Conservation (phyloP, 2,113 vertebrate genomes). For the Irena cyanogastra region DNA sequence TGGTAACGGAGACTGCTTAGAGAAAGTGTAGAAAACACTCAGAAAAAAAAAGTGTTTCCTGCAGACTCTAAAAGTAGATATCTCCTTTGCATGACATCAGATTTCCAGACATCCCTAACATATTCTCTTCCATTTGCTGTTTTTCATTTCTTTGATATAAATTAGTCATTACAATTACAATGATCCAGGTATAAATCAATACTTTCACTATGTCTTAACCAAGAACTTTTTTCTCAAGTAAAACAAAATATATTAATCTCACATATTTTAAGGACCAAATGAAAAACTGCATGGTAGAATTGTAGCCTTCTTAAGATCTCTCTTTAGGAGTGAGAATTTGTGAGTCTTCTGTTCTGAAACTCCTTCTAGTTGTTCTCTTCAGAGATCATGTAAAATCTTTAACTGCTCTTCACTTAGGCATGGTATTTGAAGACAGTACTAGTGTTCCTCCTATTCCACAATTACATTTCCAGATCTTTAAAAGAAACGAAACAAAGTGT, state of each 20-base stretch:
- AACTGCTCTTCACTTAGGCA: neutral
- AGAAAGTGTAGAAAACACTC: neutral
- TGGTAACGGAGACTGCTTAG: neutral
- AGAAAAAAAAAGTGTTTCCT: neutral
- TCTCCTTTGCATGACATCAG: neutral
- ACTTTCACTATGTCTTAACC: neutral
- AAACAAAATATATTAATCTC: neutral
- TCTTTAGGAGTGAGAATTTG: neutral
- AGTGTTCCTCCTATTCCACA: neutral
- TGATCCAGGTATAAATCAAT: neutral
- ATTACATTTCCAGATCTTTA: neutral
- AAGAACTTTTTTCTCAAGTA: neutral
- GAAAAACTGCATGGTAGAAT: neutral
- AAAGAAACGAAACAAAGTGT: neutral
- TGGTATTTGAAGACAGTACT: neutral
- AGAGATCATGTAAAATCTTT: neutral
- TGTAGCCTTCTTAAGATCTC: neutral
- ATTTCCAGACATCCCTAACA: neutral
- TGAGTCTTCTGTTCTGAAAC: neutral
- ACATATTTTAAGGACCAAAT: neutral
- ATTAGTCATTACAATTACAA: neutral
- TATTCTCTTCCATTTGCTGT: neutral
- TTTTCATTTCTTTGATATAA: neutral
- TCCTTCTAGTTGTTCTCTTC: neutral
- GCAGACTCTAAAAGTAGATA: neutral